Base-by-base conservation (phyloP, 2,797 vertebrate species). In the Sylvilagus floridanus region DNA sequence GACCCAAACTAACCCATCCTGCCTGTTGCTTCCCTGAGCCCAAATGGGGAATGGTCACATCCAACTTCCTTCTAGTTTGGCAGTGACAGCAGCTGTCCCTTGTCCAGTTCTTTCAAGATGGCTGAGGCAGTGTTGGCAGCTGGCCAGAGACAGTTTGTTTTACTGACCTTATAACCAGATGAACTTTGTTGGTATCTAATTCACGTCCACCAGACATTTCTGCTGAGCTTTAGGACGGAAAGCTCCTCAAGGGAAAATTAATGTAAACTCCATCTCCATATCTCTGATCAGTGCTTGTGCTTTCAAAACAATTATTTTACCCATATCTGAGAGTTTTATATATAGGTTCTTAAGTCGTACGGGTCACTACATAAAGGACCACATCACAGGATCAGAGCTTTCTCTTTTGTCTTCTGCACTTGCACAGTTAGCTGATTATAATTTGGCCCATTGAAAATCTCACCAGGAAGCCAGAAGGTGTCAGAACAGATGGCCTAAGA, bases 151-250 rank as follows among this genome's bases (percentile, higher is more conserved):
- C 35, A 13, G 57, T 81, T 89, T 84, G 71, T 90, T 93, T 93
- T 66, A 12, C 9, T 90, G 95, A 94, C 84, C 65, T 90, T 82
- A 78, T 84, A 90, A 88, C 88, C 77, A 90, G 87, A 37, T 68
- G 75, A 87, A 81, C 71, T 75, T 54, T 47, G 50, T 88, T 83
- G 82, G n/a, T 79, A 54, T 84, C 50, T 81, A 35, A 77, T 81
- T 82, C 35, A 13, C 35, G n/a, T 85, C 66, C 75, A 65, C 47
- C 69, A 65, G 91, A 83, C 30, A 26, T 90, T 90, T 85, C 47
- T 94, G 62, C 22, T 57, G 35, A 79, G 16, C 71, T 83, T 75
- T 30, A 50, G 79, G 69, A 66, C 72, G 50, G 37, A 32, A 92
- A 86, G 24, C 13, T 30, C 82, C 60, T 90, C 62, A 14, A 90